phyloP scores from a whole-genome alignment of 2,888 invertebrate genomes.

The Spisula solida region DNA sequence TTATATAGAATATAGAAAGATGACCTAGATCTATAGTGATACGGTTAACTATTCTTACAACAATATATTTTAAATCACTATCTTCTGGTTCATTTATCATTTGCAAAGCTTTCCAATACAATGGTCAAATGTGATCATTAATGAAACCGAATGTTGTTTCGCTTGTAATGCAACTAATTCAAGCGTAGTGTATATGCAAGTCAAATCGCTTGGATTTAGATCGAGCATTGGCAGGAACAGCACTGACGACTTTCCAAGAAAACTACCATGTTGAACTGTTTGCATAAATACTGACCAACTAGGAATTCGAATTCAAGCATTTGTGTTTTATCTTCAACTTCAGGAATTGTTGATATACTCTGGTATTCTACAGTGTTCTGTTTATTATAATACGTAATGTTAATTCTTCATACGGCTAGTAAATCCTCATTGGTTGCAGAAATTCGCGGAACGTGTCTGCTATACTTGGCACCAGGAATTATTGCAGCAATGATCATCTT shows the following conservation, averaged over 20 bases:
- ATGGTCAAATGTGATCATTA: slow-evolving; percentile 74
- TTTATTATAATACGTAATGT: slow-evolving; percentile 50
- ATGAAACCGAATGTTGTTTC: slow-evolving; percentile 27
- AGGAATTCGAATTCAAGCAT: not conserved
- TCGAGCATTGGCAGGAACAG: slow-evolving; percentile 66
- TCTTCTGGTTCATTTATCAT: slow-evolving; percentile 42
- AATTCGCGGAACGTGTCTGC: slow-evolving; percentile 39
- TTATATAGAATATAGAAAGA: no score
- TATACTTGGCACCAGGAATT: slow-evolving; percentile 58
- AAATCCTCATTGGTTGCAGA: slow-evolving; percentile 43
- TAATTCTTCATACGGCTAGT: slow-evolving; percentile 42
- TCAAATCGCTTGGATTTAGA: slow-evolving; percentile 59
- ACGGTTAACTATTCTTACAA: slow-evolving; percentile 59
- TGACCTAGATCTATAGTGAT: no score
- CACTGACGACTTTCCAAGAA: slow-evolving; percentile 34
- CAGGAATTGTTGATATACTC: not conserved
- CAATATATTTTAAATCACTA: slow-evolving; percentile 40
- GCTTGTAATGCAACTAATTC: slow-evolving; percentile 53
- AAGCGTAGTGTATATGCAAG: slow-evolving; percentile 67
- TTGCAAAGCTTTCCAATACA: slow-evolving; percentile 67
- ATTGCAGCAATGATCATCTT: slow-evolving; percentile 78
- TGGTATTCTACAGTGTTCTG: not conserved
- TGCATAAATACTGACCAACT: slow-evolving; percentile 52
- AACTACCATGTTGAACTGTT: slow-evolving; percentile 37
- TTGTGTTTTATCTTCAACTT: not conserved